These are phyloP conservation scores for Calidris pugnax DNA, from an alignment of 2,113 vertebrate genomes.

Conservation along the genomic window DNA sequence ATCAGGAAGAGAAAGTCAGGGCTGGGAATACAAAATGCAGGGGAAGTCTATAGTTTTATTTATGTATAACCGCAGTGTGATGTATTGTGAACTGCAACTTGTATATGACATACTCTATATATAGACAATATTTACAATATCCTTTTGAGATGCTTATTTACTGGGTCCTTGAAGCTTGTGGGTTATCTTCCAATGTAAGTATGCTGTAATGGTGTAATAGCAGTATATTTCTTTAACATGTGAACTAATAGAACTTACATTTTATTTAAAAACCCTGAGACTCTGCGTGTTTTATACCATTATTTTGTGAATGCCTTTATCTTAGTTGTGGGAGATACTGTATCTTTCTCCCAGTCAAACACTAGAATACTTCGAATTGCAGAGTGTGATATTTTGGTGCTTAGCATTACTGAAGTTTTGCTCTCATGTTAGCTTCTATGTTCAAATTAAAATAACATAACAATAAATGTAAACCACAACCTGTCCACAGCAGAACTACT, in stretches of 20 bases:
- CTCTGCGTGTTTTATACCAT: not conserved
- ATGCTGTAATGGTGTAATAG: not conserved
- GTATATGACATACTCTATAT: not conserved
- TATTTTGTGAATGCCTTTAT: not conserved
- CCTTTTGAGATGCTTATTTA: not conserved
- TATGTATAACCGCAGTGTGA: not conserved
- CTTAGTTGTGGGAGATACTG: not conserved
- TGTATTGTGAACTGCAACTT: not conserved
- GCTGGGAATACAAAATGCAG: not conserved
- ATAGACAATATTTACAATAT: not conserved
- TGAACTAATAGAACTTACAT: not conserved
- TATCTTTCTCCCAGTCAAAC: not conserved
- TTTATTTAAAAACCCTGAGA: not conserved
- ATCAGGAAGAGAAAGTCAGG: not conserved
- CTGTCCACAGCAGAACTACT: not conserved
- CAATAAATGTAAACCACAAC: not conserved
- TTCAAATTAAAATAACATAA: not conserved
- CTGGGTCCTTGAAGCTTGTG: not conserved
- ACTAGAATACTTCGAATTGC: not conserved
- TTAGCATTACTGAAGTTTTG: not conserved
- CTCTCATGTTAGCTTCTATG: not conserved
- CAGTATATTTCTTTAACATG: not conserved
- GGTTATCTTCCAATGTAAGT: not conserved
- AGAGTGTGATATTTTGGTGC: not conserved
- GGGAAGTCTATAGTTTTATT: not conserved